Percentiles rank a stretch among this genome's conserved stretches.
phyloP scores from a whole-genome alignment of 2,888 invertebrate genomes.

The Flexamia atlantica region DNA sequence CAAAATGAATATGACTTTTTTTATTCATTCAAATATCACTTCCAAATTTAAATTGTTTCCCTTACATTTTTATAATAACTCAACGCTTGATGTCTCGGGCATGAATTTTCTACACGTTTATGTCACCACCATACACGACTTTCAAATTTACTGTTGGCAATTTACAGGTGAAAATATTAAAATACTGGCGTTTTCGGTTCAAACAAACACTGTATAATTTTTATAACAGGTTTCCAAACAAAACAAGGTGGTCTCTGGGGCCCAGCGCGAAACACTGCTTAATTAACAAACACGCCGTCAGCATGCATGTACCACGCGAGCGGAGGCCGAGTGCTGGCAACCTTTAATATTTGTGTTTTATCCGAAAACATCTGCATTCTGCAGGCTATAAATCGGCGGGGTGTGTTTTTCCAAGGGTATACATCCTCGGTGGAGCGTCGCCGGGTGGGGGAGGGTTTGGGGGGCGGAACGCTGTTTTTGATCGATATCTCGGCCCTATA shows the following conservation, averaged over 20 bases:
- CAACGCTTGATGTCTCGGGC: no score
- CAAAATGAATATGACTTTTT: no score
- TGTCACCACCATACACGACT: no score
- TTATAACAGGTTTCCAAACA: constrained; percentile 13
- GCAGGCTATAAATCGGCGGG: constrained; percentile 49
- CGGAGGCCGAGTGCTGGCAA: not conserved
- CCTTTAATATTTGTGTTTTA: constrained; percentile 55
- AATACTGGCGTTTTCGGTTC: not conserved
- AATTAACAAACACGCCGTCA: constrained; percentile 42
- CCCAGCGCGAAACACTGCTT: constrained; percentile 3
- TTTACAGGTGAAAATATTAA: not conserved
- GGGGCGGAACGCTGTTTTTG: constrained; percentile 51
- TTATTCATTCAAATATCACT: no score
- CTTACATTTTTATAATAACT: no score
- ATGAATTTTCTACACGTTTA: no score
- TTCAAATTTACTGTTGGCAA: no score
- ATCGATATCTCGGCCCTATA: constrained; percentile 53
- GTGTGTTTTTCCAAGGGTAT: constrained; percentile 55
- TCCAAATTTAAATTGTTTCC: no score
- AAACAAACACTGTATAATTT: not conserved
- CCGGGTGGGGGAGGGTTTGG: not conserved
- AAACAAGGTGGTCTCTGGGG: not conserved
- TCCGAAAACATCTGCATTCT: constrained; percentile 58
- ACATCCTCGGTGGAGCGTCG: constrained; percentile 46
- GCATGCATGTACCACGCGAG: constrained; percentile 6